phyloP scores from a whole-genome alignment of 2,797 vertebrate species.

The Gymnothorax reevesii region DNA sequence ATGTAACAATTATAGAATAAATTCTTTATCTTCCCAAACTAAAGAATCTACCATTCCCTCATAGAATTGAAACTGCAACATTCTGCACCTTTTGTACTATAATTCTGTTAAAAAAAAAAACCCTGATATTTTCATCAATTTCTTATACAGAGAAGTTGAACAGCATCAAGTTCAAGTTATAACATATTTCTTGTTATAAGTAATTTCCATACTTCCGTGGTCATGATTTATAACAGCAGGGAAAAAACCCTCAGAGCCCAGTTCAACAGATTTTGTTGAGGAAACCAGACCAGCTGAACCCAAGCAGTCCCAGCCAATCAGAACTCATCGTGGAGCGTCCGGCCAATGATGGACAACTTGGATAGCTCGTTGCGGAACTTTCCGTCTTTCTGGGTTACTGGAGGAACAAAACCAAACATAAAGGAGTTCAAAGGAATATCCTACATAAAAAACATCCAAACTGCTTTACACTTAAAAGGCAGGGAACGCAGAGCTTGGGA shows the following conservation, averaged over 20 bases:
- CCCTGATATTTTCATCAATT: background rate
- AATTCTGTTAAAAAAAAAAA: background rate
- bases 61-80: background rate
- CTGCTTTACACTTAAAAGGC: slow-evolving; percentile 49
- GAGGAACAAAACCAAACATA: slow-evolving; percentile 19
- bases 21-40: background rate
- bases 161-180: background rate
- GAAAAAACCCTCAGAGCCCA: background rate
- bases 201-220: background rate
- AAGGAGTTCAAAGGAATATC: slow-evolving; percentile 48
- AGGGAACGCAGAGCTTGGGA: slow-evolving; percentile 20
- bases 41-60: slow-evolving; percentile 1
- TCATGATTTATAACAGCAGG: background rate
- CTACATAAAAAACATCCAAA: slow-evolving; percentile 55
- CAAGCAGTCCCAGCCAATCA: slow-evolving; percentile 71
- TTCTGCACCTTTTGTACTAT: background rate
- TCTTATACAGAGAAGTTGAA: slow-evolving; percentile 1
- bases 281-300: slow-evolving; percentile 51
- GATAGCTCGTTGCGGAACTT: slow-evolving; percentile 89
- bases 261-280: background rate
- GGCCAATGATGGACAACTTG: slow-evolving; percentile 83
- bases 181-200: slow-evolving; percentile 5
- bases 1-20: no score
- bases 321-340: slow-evolving; percentile 78
- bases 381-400: slow-evolving; percentile 87